These are phyloP conservation scores for Oxyteleia sp. DNA, from an alignment of 2,888 invertebrate species.

Conservation along the genomic window DNA sequence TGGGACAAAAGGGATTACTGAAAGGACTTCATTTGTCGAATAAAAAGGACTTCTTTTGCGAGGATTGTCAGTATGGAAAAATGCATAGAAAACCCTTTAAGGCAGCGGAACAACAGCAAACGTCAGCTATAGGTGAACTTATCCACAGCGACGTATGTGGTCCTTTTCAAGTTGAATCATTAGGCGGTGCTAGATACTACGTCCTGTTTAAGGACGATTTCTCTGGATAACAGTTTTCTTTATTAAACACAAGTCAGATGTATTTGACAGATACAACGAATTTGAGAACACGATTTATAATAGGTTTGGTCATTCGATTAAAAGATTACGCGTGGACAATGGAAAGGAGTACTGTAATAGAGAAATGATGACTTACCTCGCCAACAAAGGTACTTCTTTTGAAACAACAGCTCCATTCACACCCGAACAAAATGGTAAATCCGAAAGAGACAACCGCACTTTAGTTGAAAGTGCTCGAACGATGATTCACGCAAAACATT, in stretches of 20 bases:
- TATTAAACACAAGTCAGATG: not conserved
- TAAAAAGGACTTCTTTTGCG: slow-evolving; percentile 72
- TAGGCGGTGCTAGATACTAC: not conserved
- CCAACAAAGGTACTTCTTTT: not conserved
- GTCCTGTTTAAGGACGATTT: not conserved
- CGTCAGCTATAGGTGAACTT: too few species aligned
- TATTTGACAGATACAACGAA: too few species aligned
- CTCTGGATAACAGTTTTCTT: not conserved
- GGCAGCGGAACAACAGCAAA: not conserved
- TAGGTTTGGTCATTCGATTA: slow-evolving; percentile 40
- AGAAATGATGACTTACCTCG: slow-evolving; percentile 21
- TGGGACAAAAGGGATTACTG: too few species aligned
- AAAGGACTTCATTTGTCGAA: too few species aligned
- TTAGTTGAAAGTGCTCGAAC: too few species aligned
- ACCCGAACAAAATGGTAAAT: slow-evolving; percentile 36
- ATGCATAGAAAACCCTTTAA: slow-evolving; percentile 62
- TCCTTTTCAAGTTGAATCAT: not conserved
- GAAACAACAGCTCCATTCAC: slow-evolving; percentile 30
- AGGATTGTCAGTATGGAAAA: slow-evolving; percentile 75
- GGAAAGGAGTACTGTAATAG: slow-evolving; percentile 56
- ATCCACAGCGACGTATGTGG: slow-evolving; percentile 4
- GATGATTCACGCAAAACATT: too few species aligned
- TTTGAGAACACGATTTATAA: slow-evolving; percentile 38
- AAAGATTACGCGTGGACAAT: slow-evolving; percentile 60
- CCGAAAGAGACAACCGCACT: slow-evolving; percentile 41